A percentile compares a stretch with the other conserved stretches of the same genome.
Evolutionary conservation across 1,140 invertebrate genomes (phyloP).

Genomic region (Papilio aristodemus): DNA sequence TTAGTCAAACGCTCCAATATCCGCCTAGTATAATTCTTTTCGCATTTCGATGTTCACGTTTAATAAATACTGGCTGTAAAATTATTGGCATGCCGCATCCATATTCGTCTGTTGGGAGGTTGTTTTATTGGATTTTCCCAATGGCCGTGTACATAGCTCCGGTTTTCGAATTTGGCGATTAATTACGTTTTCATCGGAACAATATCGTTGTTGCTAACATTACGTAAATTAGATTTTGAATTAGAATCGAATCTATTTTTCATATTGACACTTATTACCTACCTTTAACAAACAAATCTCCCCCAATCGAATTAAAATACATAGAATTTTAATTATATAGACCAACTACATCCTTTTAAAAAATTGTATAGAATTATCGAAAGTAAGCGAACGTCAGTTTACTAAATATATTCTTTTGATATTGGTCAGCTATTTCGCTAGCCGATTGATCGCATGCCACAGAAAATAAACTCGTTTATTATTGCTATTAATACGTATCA

Average conservation of each 20-base stretch:
- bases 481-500: slow-evolving; percentile 13
- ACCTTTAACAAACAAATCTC: no score
- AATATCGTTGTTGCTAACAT: neutral
- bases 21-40: neutral
- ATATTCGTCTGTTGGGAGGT: neutral
- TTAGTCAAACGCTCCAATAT: neutral
- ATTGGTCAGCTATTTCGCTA: neutral
- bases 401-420: neutral
- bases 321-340: neutral
- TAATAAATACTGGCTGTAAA: neutral
- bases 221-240: neutral
- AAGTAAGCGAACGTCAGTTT: neutral
- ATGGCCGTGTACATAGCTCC: slow-evolving; percentile 7
- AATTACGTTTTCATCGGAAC: neutral
- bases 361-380: neutral
- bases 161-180: slow-evolving; percentile 7
- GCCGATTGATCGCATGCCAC: slow-evolving; percentile 1
- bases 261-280: neutral
- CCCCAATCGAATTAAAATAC: no score
- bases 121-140: slow-evolving; percentile 31
- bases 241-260: neutral
- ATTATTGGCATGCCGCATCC: slow-evolving; percentile 3
- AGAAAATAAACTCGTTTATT: slow-evolving; percentile 8
- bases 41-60: neutral
- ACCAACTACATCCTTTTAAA: neutral